phyloP scores from a whole-genome alignment of 2,888 invertebrate species.

The Drosophila meridiana region DNA sequence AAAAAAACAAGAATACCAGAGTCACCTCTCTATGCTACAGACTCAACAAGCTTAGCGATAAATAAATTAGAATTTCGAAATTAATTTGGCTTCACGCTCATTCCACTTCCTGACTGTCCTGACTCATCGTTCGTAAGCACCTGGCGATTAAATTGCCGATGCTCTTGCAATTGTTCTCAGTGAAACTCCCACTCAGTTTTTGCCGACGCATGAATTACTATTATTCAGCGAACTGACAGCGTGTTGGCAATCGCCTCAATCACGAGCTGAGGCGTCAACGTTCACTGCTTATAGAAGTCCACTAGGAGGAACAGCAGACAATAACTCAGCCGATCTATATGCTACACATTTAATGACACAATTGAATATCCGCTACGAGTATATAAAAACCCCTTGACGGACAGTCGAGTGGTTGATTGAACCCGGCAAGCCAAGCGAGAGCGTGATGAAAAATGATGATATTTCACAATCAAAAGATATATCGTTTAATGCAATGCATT shows the following conservation, averaged over 20 bases:
- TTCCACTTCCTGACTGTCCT: too few relatives aligned
- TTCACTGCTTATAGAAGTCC: neutral
- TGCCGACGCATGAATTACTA: neutral
- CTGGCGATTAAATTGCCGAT: too few relatives aligned
- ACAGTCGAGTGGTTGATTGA: conserved; percentile 5
- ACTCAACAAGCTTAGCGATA: neutral
- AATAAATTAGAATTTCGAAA: too few relatives aligned
- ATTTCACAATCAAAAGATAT: conserved; percentile 14
- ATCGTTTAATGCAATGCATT: conserved; percentile 69
- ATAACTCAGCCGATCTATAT: conserved; percentile 8
- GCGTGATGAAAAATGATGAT: conserved; percentile 10
- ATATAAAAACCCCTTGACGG: conserved; percentile 6
- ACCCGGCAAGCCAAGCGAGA: neutral
- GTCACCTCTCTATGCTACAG: neutral
- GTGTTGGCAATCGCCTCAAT: conserved; percentile 1
- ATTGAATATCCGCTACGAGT: conserved; percentile 12
- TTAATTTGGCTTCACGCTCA: too few relatives aligned
- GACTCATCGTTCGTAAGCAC: too few relatives aligned
- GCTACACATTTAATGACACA: conserved; percentile 10
- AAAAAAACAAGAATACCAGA: too few relatives aligned
- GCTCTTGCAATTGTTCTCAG: neutral
- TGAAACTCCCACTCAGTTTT: neutral
- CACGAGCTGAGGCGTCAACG: conserved; percentile 2
- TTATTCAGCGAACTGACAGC: neutral
- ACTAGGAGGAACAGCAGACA: neutral